Evolutionary conservation across 2,888 invertebrate genomes (phyloP).

Genomic region (Trimorus sp.): DNA sequence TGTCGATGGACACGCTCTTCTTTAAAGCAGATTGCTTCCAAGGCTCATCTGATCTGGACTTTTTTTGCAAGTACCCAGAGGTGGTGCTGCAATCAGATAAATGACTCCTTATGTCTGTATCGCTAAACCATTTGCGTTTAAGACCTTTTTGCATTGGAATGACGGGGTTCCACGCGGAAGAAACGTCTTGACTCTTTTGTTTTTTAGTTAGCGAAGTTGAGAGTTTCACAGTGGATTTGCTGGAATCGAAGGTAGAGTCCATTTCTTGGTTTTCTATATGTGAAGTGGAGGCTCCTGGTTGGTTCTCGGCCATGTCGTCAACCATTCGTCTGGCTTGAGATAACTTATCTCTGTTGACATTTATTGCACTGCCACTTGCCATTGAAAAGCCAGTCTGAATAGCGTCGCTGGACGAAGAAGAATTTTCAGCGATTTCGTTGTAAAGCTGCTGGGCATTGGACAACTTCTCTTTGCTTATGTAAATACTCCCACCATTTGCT

Average conservation of each 20-base stretch:
- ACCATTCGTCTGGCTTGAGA: slow-evolving; percentile 26
- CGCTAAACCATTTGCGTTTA: slow-evolving; percentile 50
- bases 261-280: not conserved
- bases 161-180: not conserved
- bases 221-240: not conserved
- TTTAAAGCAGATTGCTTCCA: slow-evolving; percentile 5
- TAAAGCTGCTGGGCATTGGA: slow-evolving; percentile 25
- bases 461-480: slow-evolving; percentile 68
- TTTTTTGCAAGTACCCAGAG: slow-evolving; percentile 5
- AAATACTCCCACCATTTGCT: slow-evolving; percentile 41
- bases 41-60: not conserved
- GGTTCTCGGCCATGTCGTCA: slow-evolving; percentile 47
- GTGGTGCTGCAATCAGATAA: not conserved
- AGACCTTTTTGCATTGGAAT: not conserved
- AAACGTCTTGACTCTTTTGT: not conserved
- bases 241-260: not conserved
- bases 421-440: slow-evolving; percentile 12
- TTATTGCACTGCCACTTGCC: slow-evolving; percentile 63
- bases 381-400: slow-evolving; percentile 65
- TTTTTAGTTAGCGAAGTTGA: not conserved
- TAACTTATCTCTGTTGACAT: slow-evolving; percentile 64
- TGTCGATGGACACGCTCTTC: slow-evolving; percentile 40
- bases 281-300: not conserved
- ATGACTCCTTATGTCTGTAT: slow-evolving; percentile 46
- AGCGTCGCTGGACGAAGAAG: not conserved